Evolutionary conservation across 2,888 invertebrate species (phyloP).

Genomic region (Leucania comma): DNA sequence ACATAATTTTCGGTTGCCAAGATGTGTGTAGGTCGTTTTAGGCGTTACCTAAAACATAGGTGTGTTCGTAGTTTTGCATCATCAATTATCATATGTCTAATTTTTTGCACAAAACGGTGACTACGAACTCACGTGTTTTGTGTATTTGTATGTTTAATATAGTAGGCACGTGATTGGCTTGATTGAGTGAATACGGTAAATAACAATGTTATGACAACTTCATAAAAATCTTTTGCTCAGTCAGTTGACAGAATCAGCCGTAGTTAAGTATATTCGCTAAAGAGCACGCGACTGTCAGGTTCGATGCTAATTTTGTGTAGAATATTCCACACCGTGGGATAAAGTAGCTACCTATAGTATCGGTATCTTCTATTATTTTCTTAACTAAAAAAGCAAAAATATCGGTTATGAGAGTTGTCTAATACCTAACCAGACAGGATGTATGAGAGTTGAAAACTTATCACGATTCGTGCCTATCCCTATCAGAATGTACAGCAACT

Average conservation of each 20-base stretch:
- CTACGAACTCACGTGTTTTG: constrained; percentile 29
- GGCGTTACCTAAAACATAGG: constrained; percentile 4
- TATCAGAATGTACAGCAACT: neutral
- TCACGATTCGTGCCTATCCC: neutral
- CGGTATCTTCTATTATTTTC: neutral
- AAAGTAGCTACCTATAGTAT: neutral
- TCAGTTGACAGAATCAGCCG: constrained; percentile 3
- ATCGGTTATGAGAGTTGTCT: neutral
- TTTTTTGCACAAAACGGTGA: constrained; percentile 58
- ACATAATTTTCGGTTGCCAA: neutral
- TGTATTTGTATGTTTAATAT: constrained; percentile 13
- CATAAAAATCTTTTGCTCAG: constrained; percentile 15
- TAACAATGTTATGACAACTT: constrained; percentile 2
- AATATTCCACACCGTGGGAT: neutral
- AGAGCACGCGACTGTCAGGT: neutral
- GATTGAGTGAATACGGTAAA: constrained; percentile 8
- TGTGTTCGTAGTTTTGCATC: constrained; percentile 71
- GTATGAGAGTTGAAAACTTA: neutral
- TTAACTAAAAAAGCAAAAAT: neutral
- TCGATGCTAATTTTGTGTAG: neutral
- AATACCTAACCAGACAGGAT: neutral
- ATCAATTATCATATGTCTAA: constrained; percentile 75
- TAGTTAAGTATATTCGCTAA: constrained; percentile 5
- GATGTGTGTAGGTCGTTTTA: neutral
- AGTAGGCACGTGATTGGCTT: constrained; percentile 2